Evolutionary conservation across 2,113 vertebrate species (phyloP).

Genomic region (Phalacrocorax carbo): DNA sequence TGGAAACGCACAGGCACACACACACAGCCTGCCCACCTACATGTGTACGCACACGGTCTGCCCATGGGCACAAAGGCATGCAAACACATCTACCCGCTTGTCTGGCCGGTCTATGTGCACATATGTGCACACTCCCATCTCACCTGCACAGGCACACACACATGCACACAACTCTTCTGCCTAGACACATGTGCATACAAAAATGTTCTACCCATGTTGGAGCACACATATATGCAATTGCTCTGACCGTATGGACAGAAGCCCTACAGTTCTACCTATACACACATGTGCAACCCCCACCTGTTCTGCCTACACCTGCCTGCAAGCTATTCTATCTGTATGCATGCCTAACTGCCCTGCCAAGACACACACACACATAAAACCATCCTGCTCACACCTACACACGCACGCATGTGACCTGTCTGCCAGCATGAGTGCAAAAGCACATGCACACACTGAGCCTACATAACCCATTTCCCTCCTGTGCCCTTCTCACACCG

Average conservation of each 20-base stretch:
- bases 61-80: rapidly evolving
- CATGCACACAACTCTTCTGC: neutral
- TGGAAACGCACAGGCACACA: rapidly evolving
- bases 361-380: neutral
- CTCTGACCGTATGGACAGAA: rapidly evolving
- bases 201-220: rapidly evolving
- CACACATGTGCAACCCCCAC: neutral
- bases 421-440: rapidly evolving
- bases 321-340: neutral
- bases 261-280: neutral
- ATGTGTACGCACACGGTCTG: rapidly evolving
- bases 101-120: neutral
- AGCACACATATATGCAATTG: neutral
- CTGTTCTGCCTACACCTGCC: neutral
- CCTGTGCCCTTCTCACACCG: neutral
- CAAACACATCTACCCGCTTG: rapidly evolving
- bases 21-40: neutral
- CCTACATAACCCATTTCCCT: neutral
- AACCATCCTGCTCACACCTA: neutral
- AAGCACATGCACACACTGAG: too few species aligned
- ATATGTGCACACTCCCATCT: rapidly evolving
- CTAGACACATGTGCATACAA: neutral
- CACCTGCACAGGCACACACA: neutral
- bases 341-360: rapidly evolving
- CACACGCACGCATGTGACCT: rapidly evolving